These are phyloP conservation scores for Agriopis marginaria DNA, from an alignment of 2,888 invertebrate genomes.

Conservation along the genomic window DNA sequence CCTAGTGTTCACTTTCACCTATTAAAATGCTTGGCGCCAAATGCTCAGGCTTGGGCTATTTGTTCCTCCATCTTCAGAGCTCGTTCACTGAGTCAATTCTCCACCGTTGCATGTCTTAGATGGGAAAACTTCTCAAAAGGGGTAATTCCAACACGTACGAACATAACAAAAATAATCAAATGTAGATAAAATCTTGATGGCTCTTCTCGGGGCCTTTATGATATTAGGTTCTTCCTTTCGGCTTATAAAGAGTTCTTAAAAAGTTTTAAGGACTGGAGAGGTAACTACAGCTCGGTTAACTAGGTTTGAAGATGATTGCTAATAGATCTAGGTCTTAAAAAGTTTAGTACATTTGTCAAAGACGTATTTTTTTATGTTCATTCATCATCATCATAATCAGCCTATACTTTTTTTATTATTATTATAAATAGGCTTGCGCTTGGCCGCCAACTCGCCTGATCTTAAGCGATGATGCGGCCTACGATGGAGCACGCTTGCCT, in stretches of 20 bases:
- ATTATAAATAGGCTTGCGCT: no score
- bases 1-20: no score
- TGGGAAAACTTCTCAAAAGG: conserved; percentile 31
- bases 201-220: conserved; percentile 22
- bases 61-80: not conserved
- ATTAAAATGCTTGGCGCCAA: no score
- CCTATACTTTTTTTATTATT: no score
- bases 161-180: conserved; percentile 40
- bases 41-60: not conserved
- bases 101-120: not conserved
- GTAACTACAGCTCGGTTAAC: not conserved
- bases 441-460: no score
- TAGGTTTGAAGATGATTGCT: not conserved
- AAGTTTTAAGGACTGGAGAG: conserved; percentile 3
- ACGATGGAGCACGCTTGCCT: no score
- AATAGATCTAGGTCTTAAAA: no score
- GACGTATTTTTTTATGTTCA: no score
- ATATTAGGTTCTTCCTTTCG: conserved; percentile 17
- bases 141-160: conserved; percentile 32
- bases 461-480: no score
- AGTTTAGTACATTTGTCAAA: no score
- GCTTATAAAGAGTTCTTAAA: not conserved
- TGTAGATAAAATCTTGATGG: conserved; percentile 35
- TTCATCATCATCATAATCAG: no score
- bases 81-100: not conserved